Evolutionary conservation across 2,797 vertebrate genomes (phyloP), one percentile per base, ranked within the genome.

Genomic region (Eulemur rubriventer): DNA sequence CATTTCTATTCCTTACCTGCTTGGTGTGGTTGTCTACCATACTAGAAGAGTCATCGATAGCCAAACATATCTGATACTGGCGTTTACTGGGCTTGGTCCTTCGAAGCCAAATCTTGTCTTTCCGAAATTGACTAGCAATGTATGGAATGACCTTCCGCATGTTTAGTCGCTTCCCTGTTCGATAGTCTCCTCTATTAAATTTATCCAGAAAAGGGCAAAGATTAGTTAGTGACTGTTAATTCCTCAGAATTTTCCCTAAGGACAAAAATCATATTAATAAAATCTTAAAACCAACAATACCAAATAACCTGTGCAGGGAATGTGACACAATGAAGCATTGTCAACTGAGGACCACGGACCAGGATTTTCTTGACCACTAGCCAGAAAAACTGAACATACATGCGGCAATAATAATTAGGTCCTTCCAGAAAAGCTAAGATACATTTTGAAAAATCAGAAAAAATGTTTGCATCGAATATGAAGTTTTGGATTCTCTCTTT

Each of bases 71-170:
- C 98, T 99, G 99, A 98, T 99, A 99, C 72, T 99, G 99, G 2
- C 99, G 99, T 98, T 99, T 99, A 96, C 99, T 99, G 97, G 99
- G 99, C 97, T 99, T 99, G 76, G 99, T 99, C 97, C 99, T 99
- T 97, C 99, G 98, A 98, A 99, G 98, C 99, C 99, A 99, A 98
- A 99, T 99, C 98, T 99, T 99, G 94, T 99, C 99, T 95, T 99
- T 99, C 7, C 99, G 99, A 98, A 99, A 99, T 97, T 99, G 99
- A 94, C 99, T 99, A 97, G 99, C 99, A 46, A 99, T 99, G 97
- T 99, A 99, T 0, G 99, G 99, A 95, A 99, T 99, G 91, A 99
- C 99, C 98, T 99, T 99, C 52, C 99, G 99, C 99, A 99, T 99
- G 98, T 99, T 99, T 79, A 99, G 98, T 24, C 99, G 99, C 96